A percentile compares a stretch with the other conserved stretches of the same genome.
phyloP scores from a whole-genome alignment of 2,888 invertebrate species.

The Augiades crinisus region DNA sequence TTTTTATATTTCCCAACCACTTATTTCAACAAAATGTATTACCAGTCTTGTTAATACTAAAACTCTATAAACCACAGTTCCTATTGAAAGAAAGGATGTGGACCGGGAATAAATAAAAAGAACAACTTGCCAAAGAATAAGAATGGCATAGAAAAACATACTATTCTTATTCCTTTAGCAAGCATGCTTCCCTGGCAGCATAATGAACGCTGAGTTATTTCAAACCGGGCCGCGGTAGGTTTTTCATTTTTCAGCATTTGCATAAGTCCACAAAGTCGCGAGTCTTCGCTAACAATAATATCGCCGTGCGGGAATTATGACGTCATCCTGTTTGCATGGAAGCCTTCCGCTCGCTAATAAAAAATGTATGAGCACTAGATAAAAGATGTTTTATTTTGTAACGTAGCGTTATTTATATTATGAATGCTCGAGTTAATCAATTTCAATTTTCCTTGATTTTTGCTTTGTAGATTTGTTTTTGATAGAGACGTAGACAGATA shows the following conservation, averaged over 20 bases:
- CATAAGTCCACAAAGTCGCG: constrained; percentile 9
- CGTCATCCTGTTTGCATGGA: constrained; percentile 40
- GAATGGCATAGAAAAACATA: too few relatives aligned
- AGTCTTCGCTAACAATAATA: constrained; percentile 12
- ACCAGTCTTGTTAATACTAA: too few relatives aligned
- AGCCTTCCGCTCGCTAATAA: constrained; percentile 26
- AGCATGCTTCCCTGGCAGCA: constrained; percentile 1
- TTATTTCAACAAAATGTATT: too few relatives aligned
- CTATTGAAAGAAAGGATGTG: too few relatives aligned
- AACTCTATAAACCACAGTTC: too few relatives aligned
- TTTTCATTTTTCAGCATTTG: constrained; percentile 7
- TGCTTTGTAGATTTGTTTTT: too few relatives aligned
- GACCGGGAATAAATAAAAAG: too few relatives aligned
- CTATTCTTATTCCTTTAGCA: background rate
- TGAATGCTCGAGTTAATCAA: too few relatives aligned
- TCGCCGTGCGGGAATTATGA: constrained; percentile 29
- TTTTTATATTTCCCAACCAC: too few relatives aligned
- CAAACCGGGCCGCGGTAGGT: background rate
- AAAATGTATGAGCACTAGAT: constrained; percentile 22
- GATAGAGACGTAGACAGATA: too few relatives aligned
- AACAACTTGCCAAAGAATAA: too few relatives aligned
- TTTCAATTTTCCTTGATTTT: too few relatives aligned
- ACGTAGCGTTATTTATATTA: background rate
- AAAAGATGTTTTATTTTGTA: background rate
- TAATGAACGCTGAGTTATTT: constrained; percentile 9